Evolutionary conservation across 1,140 invertebrate species (phyloP).

Genomic region (Rhizoglyphus robini): DNA sequence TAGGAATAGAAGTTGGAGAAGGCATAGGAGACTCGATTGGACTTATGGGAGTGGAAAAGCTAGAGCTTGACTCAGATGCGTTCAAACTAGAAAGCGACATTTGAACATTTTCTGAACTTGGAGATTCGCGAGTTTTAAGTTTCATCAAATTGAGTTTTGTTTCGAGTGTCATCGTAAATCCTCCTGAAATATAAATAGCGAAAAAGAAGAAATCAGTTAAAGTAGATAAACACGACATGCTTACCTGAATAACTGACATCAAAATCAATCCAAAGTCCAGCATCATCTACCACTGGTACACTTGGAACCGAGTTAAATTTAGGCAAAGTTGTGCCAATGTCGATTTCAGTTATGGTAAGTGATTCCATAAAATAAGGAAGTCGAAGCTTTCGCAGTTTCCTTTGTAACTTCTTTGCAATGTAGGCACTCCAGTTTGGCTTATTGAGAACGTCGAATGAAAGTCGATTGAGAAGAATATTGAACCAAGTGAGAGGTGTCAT

Average conservation of each 20-base stretch:
- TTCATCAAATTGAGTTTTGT: slow-evolving; percentile 91
- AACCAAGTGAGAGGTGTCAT: slow-evolving; percentile 41
- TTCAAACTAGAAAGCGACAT: background rate
- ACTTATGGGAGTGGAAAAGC: background rate
- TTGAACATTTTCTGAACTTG: background rate
- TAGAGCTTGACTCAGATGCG: background rate
- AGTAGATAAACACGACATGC: background rate
- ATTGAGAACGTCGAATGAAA: slow-evolving; percentile 61
- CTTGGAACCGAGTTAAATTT: slow-evolving; percentile 55
- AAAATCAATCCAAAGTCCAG: slow-evolving; percentile 82
- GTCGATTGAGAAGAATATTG: slow-evolving; percentile 56
- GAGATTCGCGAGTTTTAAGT: slow-evolving; percentile 37
- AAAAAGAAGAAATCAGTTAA: slow-evolving; percentile 1
- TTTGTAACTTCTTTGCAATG: slow-evolving; percentile 57
- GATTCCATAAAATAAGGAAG: slow-evolving; percentile 78
- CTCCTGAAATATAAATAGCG: slow-evolving; percentile 25
- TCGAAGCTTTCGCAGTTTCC: slow-evolving; percentile 70
- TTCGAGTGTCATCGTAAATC: slow-evolving; percentile 74
- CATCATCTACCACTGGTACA: slow-evolving; percentile 57
- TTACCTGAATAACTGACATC: slow-evolving; percentile 72
- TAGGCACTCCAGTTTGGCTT: slow-evolving; percentile 45
- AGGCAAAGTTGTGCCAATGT: slow-evolving; percentile 58
- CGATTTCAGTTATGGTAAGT: slow-evolving; percentile 56
- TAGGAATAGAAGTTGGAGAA: background rate
- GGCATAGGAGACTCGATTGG: background rate